Conservation (phyloP, 2,888 invertebrate genomes). For the Nebria brevicollis region DNA sequence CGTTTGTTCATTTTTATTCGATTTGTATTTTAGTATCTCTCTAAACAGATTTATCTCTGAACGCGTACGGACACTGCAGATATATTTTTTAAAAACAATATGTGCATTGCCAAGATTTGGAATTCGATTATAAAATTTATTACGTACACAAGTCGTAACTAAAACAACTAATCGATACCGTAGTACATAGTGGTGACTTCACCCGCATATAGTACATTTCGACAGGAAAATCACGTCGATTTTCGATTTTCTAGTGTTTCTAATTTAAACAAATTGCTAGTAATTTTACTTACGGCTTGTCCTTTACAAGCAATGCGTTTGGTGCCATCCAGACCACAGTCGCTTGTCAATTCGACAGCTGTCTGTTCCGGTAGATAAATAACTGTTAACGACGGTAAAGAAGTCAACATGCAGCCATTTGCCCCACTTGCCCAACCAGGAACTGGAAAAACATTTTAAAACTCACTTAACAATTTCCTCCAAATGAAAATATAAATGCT, state of each 20-base stretch:
- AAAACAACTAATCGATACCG: no score
- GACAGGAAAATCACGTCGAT: no score
- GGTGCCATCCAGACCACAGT: conserved; percentile 79
- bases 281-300: conserved; percentile 70
- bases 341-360: conserved; percentile 78
- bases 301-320: conserved; percentile 79
- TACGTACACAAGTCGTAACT: no score
- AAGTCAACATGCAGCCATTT: conserved; percentile 76
- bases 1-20: no score
- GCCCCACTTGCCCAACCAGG: conserved; percentile 78
- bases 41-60: no score
- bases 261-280: background rate
- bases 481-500: background rate
- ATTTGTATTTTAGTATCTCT: no score
- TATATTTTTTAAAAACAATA: no score
- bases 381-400: conserved; percentile 77
- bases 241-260: background rate
- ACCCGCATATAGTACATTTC: no score
- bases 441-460: conserved; percentile 65
- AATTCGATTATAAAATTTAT: no score
- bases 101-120: no score
- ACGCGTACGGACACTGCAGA: no score
- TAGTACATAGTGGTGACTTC: no score
- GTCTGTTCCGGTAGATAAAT: conserved; percentile 81
- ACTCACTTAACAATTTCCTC: background rate